phyloP scores from a whole-genome alignment of 2,797 vertebrate species.

The Crax fasciolata region DNA sequence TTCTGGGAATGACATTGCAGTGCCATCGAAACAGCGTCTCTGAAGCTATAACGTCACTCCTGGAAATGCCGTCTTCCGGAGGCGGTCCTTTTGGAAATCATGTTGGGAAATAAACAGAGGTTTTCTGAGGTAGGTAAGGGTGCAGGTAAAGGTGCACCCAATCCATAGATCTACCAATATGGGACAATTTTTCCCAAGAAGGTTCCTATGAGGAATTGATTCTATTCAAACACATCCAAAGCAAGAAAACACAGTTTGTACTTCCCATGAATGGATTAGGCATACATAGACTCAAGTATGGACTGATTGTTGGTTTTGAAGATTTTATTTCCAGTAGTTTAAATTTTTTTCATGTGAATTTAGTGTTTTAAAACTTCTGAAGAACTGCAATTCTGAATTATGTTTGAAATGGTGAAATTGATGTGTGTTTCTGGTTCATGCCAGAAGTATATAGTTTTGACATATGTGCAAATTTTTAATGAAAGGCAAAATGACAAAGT shows the following conservation, averaged over 20 bases:
- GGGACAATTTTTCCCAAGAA: slow-evolving; percentile 54
- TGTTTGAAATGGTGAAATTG: background rate
- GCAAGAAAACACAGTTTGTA: background rate
- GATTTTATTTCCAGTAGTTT: background rate
- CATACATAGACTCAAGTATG: background rate
- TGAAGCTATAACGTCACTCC: slow-evolving; percentile 83
- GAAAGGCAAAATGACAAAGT: background rate
- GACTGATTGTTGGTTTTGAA: background rate
- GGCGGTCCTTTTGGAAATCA: slow-evolving; percentile 86
- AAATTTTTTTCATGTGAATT: background rate
- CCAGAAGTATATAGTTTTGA: background rate
- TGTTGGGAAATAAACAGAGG: slow-evolving; percentile 82
- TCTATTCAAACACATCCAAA: background rate
- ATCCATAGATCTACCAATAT: slow-evolving; percentile 31
- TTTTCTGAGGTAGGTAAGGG: slow-evolving; percentile 84
- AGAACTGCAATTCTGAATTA: background rate
- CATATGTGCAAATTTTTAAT: background rate
- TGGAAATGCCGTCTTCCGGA: slow-evolving; percentile 85
- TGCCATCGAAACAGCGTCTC: slow-evolving; percentile 78
- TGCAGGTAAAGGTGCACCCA: slow-evolving; percentile 68
- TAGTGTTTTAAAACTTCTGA: background rate
- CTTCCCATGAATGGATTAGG: background rate
- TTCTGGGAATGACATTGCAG: slow-evolving; percentile 85
- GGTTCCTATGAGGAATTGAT: slow-evolving; percentile 11
- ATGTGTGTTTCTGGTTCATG: background rate